These are phyloP conservation scores for Xestia c-nigrum DNA, from an alignment of 2,888 invertebrate species.

Conservation along the genomic window DNA sequence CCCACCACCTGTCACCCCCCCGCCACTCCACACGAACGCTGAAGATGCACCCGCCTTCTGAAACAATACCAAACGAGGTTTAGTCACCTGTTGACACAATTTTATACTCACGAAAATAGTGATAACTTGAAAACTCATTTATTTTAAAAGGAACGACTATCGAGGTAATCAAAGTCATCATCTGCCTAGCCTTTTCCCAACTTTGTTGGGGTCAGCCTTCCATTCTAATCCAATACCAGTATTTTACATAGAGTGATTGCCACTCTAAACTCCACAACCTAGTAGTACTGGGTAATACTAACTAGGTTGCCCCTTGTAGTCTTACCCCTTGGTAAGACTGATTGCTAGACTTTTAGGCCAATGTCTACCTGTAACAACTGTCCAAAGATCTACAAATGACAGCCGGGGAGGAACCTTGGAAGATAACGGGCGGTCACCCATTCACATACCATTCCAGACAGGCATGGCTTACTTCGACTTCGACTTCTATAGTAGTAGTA, in stretches of 20 bases:
- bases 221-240: too few species aligned
- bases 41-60: constrained; percentile 92
- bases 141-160: background rate
- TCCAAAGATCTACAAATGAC: background rate
- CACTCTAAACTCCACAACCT: background rate
- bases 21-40: constrained; percentile 91
- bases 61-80: constrained; percentile 81
- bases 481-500: too few species aligned
- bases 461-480: background rate
- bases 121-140: background rate
- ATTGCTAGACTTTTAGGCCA: background rate
- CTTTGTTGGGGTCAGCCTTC: too few species aligned
- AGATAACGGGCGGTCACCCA: background rate
- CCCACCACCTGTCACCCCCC: constrained; percentile 90
- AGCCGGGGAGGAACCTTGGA: background rate
- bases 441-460: background rate
- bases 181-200: too few species aligned
- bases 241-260: too few species aligned
- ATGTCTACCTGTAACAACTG: background rate
- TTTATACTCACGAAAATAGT: background rate
- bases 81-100: constrained; percentile 52
- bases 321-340: background rate
- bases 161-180: background rate
- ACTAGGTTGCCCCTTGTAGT: too few species aligned
- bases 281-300: too few species aligned